Base-by-base conservation (phyloP, 2,888 invertebrate species). In the Drosophila diplacantha region DNA sequence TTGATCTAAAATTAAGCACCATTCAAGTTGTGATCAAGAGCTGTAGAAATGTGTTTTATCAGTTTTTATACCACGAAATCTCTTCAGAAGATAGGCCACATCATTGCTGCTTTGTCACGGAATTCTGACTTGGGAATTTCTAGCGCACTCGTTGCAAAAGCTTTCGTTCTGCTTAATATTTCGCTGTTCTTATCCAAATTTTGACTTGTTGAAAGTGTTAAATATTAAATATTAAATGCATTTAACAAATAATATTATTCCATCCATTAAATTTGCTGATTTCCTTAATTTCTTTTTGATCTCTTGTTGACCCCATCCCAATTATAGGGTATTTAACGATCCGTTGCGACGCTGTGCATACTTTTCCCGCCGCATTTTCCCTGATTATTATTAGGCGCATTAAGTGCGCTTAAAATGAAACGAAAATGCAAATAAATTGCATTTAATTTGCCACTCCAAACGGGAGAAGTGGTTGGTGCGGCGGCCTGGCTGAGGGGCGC, bases 371-470 rank as follows among this genome's bases (percentile, higher is more conserved):
- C 44, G 49, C 38, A 16, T 41, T 43, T 43, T 53, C 54, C 20
- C 32, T 56, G 38, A 55, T 51, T 20, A 74, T 72, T 71, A 66
- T 78, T 68, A 64, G 68, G 55, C 61, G 72, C 66, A 69, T 78
- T 75, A 72, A 79, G 69, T 79, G 72, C 71, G 65, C 69, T 69
- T 58, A 66, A 76, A 76, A 67, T 62, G 56, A 65, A 68, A 70
- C 62, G 59, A 70, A 73, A 72, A 71, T 71, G 74, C 61, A 63
- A 77, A 78, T 77, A 71, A 74, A 74, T 69, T 78, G 69, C 66
- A 75, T 73, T 80, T 66, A 65, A 70, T 72, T 72, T 71, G 72
- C 68, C 54, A 68, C 49, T 59, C 66, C 68, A 62, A 62, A 61
- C 53, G 61, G 61, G 38, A 12, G 47, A 24, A 20, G 41, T 44